A percentile compares a stretch with the other conserved stretches of the same genome.
These are phyloP conservation scores for Melangyna quadrimaculata DNA, from an alignment of 2,888 invertebrate genomes.

Conservation along the genomic window DNA sequence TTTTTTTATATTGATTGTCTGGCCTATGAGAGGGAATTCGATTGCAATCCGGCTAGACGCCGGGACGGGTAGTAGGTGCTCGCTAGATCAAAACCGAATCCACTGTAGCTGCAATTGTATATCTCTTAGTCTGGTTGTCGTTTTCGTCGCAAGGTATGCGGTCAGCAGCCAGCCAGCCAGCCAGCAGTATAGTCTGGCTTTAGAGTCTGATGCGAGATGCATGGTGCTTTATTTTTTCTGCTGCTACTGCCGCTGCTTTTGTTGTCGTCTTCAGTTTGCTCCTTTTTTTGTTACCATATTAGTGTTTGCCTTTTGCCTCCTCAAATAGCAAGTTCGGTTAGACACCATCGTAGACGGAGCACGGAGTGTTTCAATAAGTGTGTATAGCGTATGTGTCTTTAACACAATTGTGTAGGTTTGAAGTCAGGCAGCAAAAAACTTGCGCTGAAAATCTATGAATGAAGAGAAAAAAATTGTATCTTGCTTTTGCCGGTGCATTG, in stretches of 20 bases:
- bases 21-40: slow-evolving; percentile 51
- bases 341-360: slow-evolving; percentile 64
- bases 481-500: slow-evolving; percentile 20
- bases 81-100: slow-evolving; percentile 63
- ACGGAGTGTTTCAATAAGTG: slow-evolving; percentile 36
- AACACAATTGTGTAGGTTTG: background rate
- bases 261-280: slow-evolving; percentile 20
- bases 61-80: slow-evolving; percentile 26
- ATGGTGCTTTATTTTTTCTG: slow-evolving; percentile 2
- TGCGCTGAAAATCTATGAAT: slow-evolving; percentile 65
- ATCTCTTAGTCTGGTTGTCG: slow-evolving; percentile 14
- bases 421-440: slow-evolving; percentile 35
- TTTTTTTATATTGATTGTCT: slow-evolving; percentile 38
- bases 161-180: slow-evolving; percentile 34
- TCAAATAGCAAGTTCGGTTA: slow-evolving; percentile 66
- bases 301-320: slow-evolving; percentile 60
- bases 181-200: background rate
- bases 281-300: slow-evolving; percentile 29
- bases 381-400: slow-evolving; percentile 10
- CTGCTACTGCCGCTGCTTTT: background rate
- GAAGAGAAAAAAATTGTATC: slow-evolving; percentile 55
- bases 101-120: slow-evolving; percentile 58
- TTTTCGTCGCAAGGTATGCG: slow-evolving; percentile 35
- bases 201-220: slow-evolving; percentile 38
- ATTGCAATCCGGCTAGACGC: slow-evolving; percentile 63